phyloP scores from a whole-genome alignment of 2,113 vertebrate species.

The Calonectris borealis region DNA sequence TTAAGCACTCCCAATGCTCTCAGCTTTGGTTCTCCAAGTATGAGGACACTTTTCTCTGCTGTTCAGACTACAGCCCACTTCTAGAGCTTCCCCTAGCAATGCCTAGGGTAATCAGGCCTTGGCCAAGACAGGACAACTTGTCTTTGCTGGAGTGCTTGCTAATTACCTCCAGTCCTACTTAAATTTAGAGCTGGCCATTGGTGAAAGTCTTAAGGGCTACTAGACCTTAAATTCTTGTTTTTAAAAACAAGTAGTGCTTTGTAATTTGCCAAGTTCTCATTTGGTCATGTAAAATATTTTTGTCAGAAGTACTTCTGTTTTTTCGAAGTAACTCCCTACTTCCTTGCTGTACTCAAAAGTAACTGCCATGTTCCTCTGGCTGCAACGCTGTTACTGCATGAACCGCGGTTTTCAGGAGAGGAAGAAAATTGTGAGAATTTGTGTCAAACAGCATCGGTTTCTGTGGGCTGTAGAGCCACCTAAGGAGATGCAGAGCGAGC shows the following conservation, averaged over 20 bases:
- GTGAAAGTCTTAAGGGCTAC: not conserved
- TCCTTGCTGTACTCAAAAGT: not conserved
- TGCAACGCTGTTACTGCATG: not conserved
- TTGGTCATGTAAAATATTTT: not conserved
- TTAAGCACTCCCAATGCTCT: conserved; percentile 94
- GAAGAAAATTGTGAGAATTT: not conserved
- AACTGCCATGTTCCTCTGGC: not conserved
- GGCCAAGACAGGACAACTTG: not conserved
- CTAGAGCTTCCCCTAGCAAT: not conserved
- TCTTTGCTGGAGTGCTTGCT: not conserved
- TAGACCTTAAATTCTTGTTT: not conserved
- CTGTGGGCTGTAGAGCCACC: not conserved
- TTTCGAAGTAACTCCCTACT: not conserved
- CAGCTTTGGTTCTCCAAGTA: conserved; percentile 98
- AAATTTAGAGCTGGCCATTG: not conserved
- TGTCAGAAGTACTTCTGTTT: not conserved
- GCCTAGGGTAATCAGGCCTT: not conserved
- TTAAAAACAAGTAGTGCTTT: not conserved
- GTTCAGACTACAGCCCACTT: not conserved
- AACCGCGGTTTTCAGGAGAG: not conserved
- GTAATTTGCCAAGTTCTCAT: not conserved
- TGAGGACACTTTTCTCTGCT: not conserved
- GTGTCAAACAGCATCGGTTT: not conserved
- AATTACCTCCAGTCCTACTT: not conserved
- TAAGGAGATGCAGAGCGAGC: not conserved